phyloP scores from a whole-genome alignment of 2,888 invertebrate genomes.

The Calephelis perditalis region DNA sequence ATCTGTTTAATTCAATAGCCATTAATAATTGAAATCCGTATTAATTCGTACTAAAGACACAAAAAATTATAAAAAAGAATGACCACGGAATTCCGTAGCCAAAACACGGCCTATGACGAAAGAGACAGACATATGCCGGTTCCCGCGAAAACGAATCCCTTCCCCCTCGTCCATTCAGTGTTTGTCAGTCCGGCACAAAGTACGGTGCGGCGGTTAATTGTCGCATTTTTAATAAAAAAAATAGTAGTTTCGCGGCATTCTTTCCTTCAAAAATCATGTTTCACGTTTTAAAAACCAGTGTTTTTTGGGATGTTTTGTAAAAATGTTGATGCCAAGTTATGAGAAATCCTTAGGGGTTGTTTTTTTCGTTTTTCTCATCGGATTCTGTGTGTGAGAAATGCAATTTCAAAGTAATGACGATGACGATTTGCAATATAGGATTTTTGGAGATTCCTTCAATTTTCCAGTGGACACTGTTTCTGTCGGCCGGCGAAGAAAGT shows the following conservation, averaged over 20 bases:
- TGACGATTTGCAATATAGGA: constrained; percentile 73
- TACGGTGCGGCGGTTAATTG: constrained; percentile 55
- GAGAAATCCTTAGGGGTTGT: constrained; percentile 50
- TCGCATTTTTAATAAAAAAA: constrained; percentile 37
- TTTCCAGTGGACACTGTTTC: constrained; percentile 47
- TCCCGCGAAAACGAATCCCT: constrained; percentile 35
- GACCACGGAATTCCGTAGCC: constrained; percentile 42
- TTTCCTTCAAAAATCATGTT: constrained; percentile 24
- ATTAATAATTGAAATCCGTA: too few relatives aligned
- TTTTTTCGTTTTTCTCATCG: constrained; percentile 50
- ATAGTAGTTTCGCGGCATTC: constrained; percentile 33
- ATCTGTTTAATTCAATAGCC: too few relatives aligned
- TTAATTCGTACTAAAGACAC: too few relatives aligned
- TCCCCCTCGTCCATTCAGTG: constrained; percentile 28
- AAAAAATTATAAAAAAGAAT: constrained; percentile 35
- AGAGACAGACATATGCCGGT: constrained; percentile 40
- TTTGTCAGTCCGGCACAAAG: constrained; percentile 60
- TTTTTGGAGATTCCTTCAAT: constrained; percentile 73
- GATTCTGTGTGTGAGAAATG: constrained; percentile 68
- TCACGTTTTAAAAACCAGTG: constrained; percentile 18
- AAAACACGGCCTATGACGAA: constrained; percentile 37
- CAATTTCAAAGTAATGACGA: constrained; percentile 74
- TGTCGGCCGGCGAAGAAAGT: constrained; percentile 58
- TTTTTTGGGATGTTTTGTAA: constrained; percentile 39
- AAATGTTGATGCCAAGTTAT: constrained; percentile 60